phyloP scores from a whole-genome alignment of 2,797 vertebrate species.

The Sebastes oblongus region DNA sequence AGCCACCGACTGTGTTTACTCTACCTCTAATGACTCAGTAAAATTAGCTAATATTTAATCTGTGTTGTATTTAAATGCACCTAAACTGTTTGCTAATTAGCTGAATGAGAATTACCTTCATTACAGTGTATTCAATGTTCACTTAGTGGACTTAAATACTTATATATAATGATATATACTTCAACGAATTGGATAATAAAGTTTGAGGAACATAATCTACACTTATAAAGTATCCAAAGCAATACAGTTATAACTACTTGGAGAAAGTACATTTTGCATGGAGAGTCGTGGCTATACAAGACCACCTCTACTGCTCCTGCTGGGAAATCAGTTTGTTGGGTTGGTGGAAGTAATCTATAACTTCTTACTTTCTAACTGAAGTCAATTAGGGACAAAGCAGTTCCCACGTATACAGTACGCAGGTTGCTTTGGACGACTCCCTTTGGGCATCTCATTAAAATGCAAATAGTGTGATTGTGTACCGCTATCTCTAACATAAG shows the following conservation, averaged over 20 bases:
- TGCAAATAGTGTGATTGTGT: constrained; percentile 51
- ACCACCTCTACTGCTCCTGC: not conserved
- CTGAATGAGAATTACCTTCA: constrained; percentile 39
- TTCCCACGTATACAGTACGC: constrained; percentile 12
- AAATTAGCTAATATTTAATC: constrained; percentile 41
- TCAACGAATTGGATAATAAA: constrained; percentile 18
- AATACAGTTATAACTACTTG: not conserved
- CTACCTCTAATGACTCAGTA: constrained; percentile 8
- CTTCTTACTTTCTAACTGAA: constrained; percentile 28
- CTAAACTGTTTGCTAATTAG: constrained; percentile 45
- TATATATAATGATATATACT: not conserved
- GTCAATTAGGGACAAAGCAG: constrained; percentile 47
- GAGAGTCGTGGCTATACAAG: not conserved
- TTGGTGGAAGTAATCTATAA: constrained; percentile 26
- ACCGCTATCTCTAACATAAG: constrained; percentile 10
- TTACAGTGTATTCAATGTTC: constrained; percentile 33
- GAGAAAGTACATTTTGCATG: not conserved
- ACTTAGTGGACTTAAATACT: not conserved
- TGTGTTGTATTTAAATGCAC: constrained; percentile 34
- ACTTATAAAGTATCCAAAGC: not conserved
- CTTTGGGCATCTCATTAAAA: constrained; percentile 51
- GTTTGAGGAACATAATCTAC: not conserved
- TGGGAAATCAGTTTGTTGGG: constrained; percentile 11
- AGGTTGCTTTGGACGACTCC: constrained; percentile 5
- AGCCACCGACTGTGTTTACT: constrained; percentile 29